phyloP scores from a whole-genome alignment of 2,113 vertebrate genomes.

The Archilochus colubris region DNA sequence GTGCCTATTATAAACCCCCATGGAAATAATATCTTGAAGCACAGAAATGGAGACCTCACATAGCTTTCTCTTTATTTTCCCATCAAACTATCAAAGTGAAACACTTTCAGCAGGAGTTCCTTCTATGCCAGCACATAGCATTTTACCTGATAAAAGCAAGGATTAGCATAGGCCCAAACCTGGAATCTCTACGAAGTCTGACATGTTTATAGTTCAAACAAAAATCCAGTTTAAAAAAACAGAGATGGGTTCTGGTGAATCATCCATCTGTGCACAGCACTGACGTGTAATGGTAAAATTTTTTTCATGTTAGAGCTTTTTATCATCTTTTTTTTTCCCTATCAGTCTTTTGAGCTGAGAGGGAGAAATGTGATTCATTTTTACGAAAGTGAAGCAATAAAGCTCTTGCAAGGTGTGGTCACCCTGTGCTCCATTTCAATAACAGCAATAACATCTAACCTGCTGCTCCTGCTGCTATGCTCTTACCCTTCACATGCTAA shows the following conservation, averaged over 20 bases:
- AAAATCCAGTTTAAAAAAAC: neutral
- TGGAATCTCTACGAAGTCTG: neutral
- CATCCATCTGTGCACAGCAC: conserved; percentile 25
- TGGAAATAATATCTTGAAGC: neutral
- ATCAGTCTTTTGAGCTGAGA: conserved; percentile 28
- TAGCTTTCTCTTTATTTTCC: neutral
- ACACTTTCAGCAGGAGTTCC: neutral
- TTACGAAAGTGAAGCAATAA: conserved; percentile 39
- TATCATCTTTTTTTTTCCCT: conserved; percentile 9
- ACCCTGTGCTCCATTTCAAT: conserved; percentile 8
- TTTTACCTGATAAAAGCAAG: conserved; percentile 33
- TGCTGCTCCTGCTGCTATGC: neutral
- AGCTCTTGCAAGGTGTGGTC: conserved; percentile 23
- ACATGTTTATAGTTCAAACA: conserved; percentile 41
- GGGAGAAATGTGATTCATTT: conserved; percentile 52
- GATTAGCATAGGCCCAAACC: neutral
- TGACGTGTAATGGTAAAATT: conserved; percentile 3
- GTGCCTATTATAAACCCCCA: neutral
- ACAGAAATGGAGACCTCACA: neutral
- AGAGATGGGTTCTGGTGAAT: conserved; percentile 48
- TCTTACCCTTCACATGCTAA: neutral
- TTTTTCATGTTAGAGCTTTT: conserved; percentile 18
- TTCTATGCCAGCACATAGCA: neutral
- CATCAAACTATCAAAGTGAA: neutral
- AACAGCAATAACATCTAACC: conserved; percentile 39